Conservation (phyloP, 1,140 invertebrate genomes). For the Penaeus indicus region DNA sequence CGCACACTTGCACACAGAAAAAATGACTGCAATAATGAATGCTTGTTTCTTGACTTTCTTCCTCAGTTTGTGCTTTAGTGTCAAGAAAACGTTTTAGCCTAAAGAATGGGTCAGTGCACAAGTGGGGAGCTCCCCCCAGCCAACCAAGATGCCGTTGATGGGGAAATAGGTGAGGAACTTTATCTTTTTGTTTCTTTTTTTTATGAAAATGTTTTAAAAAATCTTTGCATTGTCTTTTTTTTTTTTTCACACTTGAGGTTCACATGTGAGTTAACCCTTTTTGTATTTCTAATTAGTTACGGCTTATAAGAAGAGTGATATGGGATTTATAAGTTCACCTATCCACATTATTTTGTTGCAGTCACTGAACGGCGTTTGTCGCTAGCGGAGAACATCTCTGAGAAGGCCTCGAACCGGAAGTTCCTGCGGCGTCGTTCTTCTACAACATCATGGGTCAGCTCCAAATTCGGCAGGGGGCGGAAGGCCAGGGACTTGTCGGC, state of each 20-base stretch:
- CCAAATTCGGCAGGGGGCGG: background rate
- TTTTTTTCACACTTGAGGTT: no score
- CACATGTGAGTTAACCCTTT: no score
- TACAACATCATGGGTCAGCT: background rate
- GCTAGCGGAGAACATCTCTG: background rate
- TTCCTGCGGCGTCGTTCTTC: constrained; percentile 1
- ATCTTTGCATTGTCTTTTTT: no score
- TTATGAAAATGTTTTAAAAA: no score
- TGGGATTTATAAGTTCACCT: no score
- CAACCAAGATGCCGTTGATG: background rate
- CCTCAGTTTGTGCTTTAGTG: no score
- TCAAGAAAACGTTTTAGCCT: no score
- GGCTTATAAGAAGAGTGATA: no score
- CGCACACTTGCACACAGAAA: no score
- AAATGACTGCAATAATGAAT: no score
- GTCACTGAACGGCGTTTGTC: background rate
- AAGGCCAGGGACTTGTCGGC: constrained; percentile 32
- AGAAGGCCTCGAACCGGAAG: background rate
- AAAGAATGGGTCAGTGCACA: constrained; percentile 37
- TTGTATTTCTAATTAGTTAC: no score
- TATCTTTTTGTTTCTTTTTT: background rate
- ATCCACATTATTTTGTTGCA: background rate
- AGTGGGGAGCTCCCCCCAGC: constrained; percentile 29
- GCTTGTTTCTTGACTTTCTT: no score
- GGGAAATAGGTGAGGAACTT: background rate